Percentiles rank a stretch among this genome's conserved stretches.
phyloP scores from a whole-genome alignment of 2,888 invertebrate genomes.

The Nyleta sp. region DNA sequence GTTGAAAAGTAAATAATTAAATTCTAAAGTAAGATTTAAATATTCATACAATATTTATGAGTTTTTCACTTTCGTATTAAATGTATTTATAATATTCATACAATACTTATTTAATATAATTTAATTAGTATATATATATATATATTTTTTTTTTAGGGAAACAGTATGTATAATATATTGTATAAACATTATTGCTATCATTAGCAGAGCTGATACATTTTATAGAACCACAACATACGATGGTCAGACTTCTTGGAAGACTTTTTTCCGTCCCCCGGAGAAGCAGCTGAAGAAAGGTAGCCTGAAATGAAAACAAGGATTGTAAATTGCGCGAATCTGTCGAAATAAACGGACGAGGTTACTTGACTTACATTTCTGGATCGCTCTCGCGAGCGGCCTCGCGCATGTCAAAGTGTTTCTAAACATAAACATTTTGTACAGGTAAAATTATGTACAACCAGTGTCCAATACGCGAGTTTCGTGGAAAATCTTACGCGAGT shows the following conservation, averaged over 20 bases:
- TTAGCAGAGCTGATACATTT: no score
- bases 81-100: no score
- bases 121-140: no score
- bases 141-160: not conserved
- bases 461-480: not conserved
- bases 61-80: no score
- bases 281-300: constrained; percentile 5
- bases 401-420: constrained; percentile 29
- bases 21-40: no score
- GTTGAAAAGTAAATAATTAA: no score
- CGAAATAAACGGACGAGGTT: not conserved
- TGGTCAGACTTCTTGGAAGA: constrained; percentile 26
- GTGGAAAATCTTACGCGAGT: constrained; percentile 5
- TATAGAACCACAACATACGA: constrained; percentile 5
- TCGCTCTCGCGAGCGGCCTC: constrained; percentile 31
- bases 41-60: no score
- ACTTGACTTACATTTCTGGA: constrained; percentile 46
- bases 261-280: constrained; percentile 18
- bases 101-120: no score
- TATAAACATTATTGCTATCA: no score
- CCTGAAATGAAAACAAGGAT: not conserved
- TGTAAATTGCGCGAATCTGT: no score
- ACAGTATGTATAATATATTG: no score
- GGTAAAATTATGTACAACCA: constrained; percentile 9
- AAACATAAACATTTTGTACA: constrained; percentile 40